Base-by-base conservation (phyloP, 1,140 invertebrate genomes). In the Drosophila sulfurigaster region DNA sequence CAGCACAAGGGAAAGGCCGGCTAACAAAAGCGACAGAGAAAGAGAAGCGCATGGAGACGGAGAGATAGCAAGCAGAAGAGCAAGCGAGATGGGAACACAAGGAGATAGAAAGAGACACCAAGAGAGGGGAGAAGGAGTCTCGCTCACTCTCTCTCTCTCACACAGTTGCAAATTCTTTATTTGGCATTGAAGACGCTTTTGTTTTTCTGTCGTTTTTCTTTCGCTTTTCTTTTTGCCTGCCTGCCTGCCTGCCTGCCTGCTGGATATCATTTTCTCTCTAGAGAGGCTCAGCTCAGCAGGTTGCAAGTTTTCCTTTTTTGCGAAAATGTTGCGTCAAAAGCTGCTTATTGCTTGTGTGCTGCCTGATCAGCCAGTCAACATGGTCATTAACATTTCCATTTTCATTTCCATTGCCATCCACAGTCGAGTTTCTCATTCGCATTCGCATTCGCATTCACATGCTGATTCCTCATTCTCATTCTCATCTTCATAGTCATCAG, bases 361-460 rank as follows among this genome's bases (percentile, higher is more conserved):
- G 51, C 63, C 20, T 30, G 63, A 73, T 73, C 70, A 59, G 54
- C 20, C 63, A 57, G 63, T 73, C 69, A 73, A 59, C 54, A 73
- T 58, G 54, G 49, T 30, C 75, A 77, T 77, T 72, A 73, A 62
- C 75, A 73, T 77, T 66, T 62, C 57, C 69, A 76, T 66, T 64
- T 58, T 8, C 58, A 64, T 54, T 66, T 60, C 41, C 58, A 51
- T 30, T 45, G 11, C 13, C 58, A 45, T 56, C 25, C 32, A 32
- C 32, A 32, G 5, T 32, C 6, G 5, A 32, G 32, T 8, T 59
- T 5, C 13, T 15, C 11, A 13, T n/a, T 25, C 25, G 30, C 65
- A 51, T n/a, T 41, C 6, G 1, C 59, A 62, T 48, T 49, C 20
- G 1, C 57, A 59, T 63, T 30, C 58, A 3, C 52, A 67, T 7